Conservation (phyloP, 2,113 vertebrate species). For the Corythornis vintsioides region DNA sequence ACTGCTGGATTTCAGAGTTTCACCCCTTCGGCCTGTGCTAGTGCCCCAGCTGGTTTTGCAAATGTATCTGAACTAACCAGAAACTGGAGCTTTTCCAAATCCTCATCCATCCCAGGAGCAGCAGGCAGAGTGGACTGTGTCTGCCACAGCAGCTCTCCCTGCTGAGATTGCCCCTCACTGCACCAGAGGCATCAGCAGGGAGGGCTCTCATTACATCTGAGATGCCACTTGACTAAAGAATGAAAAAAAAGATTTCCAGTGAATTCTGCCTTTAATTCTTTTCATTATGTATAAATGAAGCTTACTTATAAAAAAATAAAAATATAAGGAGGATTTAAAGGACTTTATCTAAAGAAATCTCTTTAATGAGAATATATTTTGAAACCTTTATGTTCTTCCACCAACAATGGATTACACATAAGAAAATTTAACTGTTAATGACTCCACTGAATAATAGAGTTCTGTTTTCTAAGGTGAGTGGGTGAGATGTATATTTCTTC, state of each 20-base stretch:
- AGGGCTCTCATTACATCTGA: background rate
- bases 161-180: background rate
- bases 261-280: background rate
- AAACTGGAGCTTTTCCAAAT: background rate
- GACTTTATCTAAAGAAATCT: background rate
- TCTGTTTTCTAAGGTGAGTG: background rate
- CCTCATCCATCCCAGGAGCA: background rate
- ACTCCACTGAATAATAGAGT: background rate
- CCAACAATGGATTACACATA: background rate
- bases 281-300: background rate
- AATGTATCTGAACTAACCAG: background rate
- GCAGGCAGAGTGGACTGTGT: fast-evolving
- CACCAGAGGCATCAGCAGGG: background rate
- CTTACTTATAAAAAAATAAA: background rate
- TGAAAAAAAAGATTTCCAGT: background rate
- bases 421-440: background rate
- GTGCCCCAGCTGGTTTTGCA: background rate
- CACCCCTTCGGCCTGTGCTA: background rate
- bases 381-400: background rate
- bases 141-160: background rate
- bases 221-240: background rate
- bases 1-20: background rate
- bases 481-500: background rate
- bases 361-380: background rate
- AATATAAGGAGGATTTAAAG: background rate